A percentile compares a stretch with the other conserved stretches of the same genome.
Conservation (phyloP, 35 echinoderm and acorn worm species). For the Apostichopus parvimensis region DNA sequence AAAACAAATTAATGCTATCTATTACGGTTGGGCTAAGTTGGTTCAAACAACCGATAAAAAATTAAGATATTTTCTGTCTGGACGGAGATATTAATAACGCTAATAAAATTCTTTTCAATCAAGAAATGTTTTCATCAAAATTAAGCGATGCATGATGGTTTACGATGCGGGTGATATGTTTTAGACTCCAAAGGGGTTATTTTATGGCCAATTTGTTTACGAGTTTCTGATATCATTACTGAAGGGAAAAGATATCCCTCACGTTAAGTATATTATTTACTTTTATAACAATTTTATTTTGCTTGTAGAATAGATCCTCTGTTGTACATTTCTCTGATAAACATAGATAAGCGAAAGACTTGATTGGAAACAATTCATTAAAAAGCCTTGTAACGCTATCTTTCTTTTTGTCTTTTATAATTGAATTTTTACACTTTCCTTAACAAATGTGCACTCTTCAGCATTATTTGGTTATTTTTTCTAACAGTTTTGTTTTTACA, state of each 20-base stretch:
- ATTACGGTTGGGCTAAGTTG: neutral
- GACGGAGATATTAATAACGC: conserved; percentile 49
- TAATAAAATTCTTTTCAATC: conserved; percentile 38
- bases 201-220: too few relatives aligned
- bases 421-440: neutral
- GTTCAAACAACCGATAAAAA: conserved; percentile 3
- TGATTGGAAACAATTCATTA: too few relatives aligned
- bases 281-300: too few relatives aligned
- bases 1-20: neutral
- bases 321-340: too few relatives aligned
- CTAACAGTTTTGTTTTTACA: neutral
- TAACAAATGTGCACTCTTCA: neutral
- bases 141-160: conserved; percentile 8
- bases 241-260: too few relatives aligned
- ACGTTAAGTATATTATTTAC: too few relatives aligned
- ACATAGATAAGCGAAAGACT: too few relatives aligned
- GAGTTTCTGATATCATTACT: too few relatives aligned
- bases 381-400: too few relatives aligned
- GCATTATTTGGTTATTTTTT: neutral
- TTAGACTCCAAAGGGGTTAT: too few relatives aligned
- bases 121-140: conserved; percentile 31
- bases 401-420: neutral
- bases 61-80: conserved; percentile 41
- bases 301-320: too few relatives aligned
- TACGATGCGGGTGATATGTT: too few relatives aligned